These are phyloP conservation scores for Onychostoma macrolepis DNA, from an alignment of 2,113 vertebrate genomes.

Conservation along the genomic window DNA sequence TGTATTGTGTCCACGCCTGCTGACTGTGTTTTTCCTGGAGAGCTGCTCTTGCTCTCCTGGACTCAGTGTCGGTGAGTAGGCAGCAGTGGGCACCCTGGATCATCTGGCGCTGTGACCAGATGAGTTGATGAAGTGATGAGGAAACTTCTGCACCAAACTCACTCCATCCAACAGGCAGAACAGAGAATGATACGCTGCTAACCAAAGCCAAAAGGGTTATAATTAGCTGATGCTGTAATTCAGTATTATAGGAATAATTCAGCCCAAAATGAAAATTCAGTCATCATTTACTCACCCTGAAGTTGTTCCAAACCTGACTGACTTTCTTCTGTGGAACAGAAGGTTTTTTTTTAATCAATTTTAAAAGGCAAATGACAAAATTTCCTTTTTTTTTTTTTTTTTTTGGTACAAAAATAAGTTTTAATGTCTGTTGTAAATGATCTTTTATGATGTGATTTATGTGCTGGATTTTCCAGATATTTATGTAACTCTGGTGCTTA, in stretches of 20 bases:
- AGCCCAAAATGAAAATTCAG: not conserved
- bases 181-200: not conserved
- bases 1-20: not conserved
- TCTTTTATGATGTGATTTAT: not conserved
- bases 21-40: conserved; percentile 24
- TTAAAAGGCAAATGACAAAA: not conserved
- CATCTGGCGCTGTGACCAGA: conserved; percentile 28
- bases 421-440: not conserved
- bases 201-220: not conserved
- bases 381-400: not conserved
- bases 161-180: not conserved
- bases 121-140: conserved; percentile 22
- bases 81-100: not conserved
- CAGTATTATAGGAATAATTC: not conserved
- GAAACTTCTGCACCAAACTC: conserved; percentile 11
- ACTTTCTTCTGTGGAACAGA: not conserved
- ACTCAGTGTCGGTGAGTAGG: not conserved
- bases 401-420: not conserved
- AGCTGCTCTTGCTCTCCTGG: not conserved
- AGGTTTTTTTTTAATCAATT: not conserved
- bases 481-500: not conserved
- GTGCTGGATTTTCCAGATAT: not conserved
- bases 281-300: not conserved
- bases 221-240: not conserved
- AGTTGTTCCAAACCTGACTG: not conserved